Evolutionary conservation across 2,888 invertebrate species (phyloP), one percentile per base, ranked within the genome.

Genomic region (Drosophila eohydei): DNA sequence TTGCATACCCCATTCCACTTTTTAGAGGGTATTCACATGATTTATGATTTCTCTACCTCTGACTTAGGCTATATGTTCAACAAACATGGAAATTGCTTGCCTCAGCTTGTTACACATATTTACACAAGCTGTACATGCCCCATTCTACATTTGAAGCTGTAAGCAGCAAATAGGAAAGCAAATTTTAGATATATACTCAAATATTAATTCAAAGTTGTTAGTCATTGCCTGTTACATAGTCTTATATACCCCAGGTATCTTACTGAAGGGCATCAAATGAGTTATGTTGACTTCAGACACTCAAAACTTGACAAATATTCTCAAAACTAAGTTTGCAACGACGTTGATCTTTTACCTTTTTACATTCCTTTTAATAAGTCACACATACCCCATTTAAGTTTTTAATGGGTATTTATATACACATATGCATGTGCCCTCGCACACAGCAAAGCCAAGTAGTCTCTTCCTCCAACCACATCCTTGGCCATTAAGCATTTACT

Each of bases 381-480:
- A 7, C 5, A 0, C 8, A 50, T 50, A 21, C 16, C 32, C 50
- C 32, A 30, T 30, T 28, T 1, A 8, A 48, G 2, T 9, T n/a
- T 8, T 46, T 0, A 46, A 28, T 28, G 46, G 8, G 30, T 30
- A 48, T 48, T 3, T 6, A 21, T 21, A 1, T 21, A 21, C 21
- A 21, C 21, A 21, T 21, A 21, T 21, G 21, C 40, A n/a, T n/a
- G 28, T 12, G 3, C 11, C 9, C 9, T 5, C 32, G 16, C 50
- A 2, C 50, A 50, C 46, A 26, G 7, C 44, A 7, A 12, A 41
- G 7, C 12, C 3, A 12, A 11, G 30, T 30, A 8, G 14, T 11
- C 34, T 43, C 8, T n/a, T n/a, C 30, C n/a, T 30, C 11, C 50
- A 50, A 32, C n/a, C 16, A 41, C 21, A 51, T 59, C 59, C 61